Percentiles rank a stretch among this genome's conserved stretches.
These are phyloP conservation scores for Cyprinodon brontotheroides DNA, from an alignment of 2,113 vertebrate species.

Conservation along the genomic window DNA sequence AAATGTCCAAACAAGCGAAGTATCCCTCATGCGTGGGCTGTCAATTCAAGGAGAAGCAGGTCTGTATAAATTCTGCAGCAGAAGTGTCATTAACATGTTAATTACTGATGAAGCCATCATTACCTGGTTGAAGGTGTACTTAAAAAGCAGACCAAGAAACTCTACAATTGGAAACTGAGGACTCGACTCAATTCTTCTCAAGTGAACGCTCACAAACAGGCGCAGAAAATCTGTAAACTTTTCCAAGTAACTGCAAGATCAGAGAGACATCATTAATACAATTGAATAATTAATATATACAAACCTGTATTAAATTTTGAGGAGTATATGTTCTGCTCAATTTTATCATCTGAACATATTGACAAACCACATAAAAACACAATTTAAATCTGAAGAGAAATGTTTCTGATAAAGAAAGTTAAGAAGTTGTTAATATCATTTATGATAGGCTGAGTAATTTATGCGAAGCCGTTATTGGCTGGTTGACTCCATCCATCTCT, in stretches of 20 bases:
- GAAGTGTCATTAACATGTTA: not conserved
- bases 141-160: constrained; percentile 94
- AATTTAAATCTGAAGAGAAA: not conserved
- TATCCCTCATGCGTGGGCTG: constrained; percentile 98
- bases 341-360: not conserved
- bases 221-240: constrained; percentile 98
- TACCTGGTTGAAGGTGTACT: constrained; percentile 99
- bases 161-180: constrained; percentile 96
- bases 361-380: not conserved
- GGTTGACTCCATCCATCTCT: too few relatives aligned
- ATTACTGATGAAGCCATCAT: not conserved
- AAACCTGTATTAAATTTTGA: too few relatives aligned
- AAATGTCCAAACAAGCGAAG: constrained; percentile 97
- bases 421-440: not conserved
- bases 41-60: constrained; percentile 28
- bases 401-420: not conserved
- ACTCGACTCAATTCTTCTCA: constrained; percentile 95
- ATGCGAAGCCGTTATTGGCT: not conserved
- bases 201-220: constrained; percentile 96
- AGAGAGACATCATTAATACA: constrained; percentile 52
- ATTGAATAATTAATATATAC: too few relatives aligned
- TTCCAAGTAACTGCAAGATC: constrained; percentile 89
- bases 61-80: not conserved
- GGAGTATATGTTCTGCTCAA: too few relatives aligned
- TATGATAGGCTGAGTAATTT: too few relatives aligned